Conservation (phyloP, 2,797 vertebrate genomes). For the Thaleichthys pacificus region DNA sequence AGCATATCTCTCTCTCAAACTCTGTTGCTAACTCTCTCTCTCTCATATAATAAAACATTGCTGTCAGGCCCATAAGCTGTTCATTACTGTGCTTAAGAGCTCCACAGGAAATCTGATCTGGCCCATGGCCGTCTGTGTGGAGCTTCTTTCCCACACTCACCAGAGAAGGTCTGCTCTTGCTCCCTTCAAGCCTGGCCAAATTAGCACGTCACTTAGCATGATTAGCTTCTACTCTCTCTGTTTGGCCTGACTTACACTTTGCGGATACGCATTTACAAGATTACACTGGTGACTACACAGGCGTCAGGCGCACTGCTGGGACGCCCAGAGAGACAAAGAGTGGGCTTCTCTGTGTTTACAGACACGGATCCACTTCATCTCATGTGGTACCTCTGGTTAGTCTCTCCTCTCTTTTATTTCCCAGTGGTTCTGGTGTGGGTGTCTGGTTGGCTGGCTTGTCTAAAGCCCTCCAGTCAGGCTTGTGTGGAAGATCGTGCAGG, state of each 20-base stretch:
- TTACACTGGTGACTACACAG: slow-evolving; percentile 51
- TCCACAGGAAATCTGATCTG: slow-evolving; percentile 62
- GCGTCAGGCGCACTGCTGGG: slow-evolving; percentile 20
- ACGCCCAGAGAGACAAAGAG: slow-evolving; percentile 38
- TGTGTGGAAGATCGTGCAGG: slow-evolving; percentile 18
- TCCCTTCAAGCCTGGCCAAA: slow-evolving; percentile 49
- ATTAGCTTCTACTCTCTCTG: slow-evolving; percentile 26
- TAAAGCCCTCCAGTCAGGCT: slow-evolving; percentile 23
- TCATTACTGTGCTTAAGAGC: slow-evolving; percentile 29
- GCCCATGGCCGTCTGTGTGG: slow-evolving; percentile 41
- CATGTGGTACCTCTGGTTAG: slow-evolving; percentile 47
- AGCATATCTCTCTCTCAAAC: not conserved
- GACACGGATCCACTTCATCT: slow-evolving; percentile 40
- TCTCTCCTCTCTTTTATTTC: slow-evolving; percentile 32
- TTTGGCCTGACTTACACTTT: not conserved
- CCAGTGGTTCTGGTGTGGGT: slow-evolving; percentile 7
- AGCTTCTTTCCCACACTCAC: slow-evolving; percentile 65
- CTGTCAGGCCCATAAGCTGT: slow-evolving; percentile 47
- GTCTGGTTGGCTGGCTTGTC: slow-evolving; percentile 33
- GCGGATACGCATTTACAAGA: slow-evolving; percentile 42
- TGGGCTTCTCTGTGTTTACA: slow-evolving; percentile 49
- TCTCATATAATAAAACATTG: slow-evolving; percentile 47
- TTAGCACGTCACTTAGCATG: slow-evolving; percentile 41
- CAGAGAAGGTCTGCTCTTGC: slow-evolving; percentile 48
- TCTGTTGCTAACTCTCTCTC: not conserved